Base-by-base conservation (phyloP, 2,113 vertebrate species). In the Anhinga anhinga region DNA sequence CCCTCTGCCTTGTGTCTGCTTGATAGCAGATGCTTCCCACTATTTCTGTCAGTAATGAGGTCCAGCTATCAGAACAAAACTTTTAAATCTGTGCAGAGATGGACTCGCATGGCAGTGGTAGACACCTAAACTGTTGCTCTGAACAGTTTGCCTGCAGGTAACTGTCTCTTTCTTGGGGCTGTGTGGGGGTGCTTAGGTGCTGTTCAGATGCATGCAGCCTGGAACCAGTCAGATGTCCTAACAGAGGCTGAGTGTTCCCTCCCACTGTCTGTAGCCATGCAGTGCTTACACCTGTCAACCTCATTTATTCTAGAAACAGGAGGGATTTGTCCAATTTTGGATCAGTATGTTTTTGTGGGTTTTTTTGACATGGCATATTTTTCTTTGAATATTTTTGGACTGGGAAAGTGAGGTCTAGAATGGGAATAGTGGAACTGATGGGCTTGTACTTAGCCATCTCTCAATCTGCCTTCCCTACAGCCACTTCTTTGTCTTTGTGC, bases 41-140 rank as follows among this genome's bases (percentile, higher is more conserved):
- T n/a, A 0, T 62, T 81, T 38, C 58, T 93, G 45, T 40, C 0
- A 0, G 29, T 86, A 86, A 92, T 45, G 91, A 92, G 94, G 79
- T 70, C 91, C 83, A 70, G 80, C 59, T 91, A 88, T 88, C 72
- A 69, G 86, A 83, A 11, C 22, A 53, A n/a, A 58, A 18, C 73
- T 70, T 50, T 8, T 8, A 29, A 44, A 49, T 66, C 76, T 49
- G 27, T 77, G 78, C 44, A 45, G 85, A 63, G 62, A 18, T 53
- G 71, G 53, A 9, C 49, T 90, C 3, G 0, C 14, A 0, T 19
- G 58, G 79, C 67, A 56, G 34, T 34, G 25, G 16, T 3, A 4
- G 53, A 50, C 27, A 58, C 63, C 79, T 52, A 29, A 53, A 1
- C 19, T 65, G 53, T 30, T 73, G 29, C 23, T 77, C 83, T 78